Percentiles rank a stretch among this genome's conserved stretches.
Conservation (phyloP, 2,797 vertebrate species). For the Acipenser oxyrinchus region DNA sequence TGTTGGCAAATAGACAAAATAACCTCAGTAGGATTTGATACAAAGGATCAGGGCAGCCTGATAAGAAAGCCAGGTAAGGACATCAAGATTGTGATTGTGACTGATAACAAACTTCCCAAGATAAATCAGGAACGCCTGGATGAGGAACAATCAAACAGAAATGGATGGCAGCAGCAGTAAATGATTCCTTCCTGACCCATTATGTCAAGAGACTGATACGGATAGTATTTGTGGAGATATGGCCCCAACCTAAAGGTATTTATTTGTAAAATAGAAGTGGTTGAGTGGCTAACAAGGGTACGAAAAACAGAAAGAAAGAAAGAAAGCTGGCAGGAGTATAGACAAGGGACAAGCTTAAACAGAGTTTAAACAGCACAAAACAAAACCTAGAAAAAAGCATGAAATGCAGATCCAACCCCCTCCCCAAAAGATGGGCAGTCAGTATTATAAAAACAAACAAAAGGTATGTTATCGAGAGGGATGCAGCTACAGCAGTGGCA, state of each 20-base stretch:
- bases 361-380: too few species aligned
- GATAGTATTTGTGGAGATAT: neutral
- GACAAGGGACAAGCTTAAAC: too few species aligned
- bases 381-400: too few species aligned
- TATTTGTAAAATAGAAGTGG: too few species aligned
- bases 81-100: constrained; percentile 41
- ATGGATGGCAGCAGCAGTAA: constrained; percentile 34
- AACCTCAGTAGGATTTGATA: constrained; percentile 26
- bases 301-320: neutral
- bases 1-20: constrained; percentile 16
- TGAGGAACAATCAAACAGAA: constrained; percentile 32
- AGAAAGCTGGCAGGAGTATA: too few species aligned
- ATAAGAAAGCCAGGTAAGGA: constrained; percentile 49
- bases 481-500: too few species aligned
- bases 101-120: constrained; percentile 21
- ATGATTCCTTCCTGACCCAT: constrained; percentile 48
- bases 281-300: neutral
- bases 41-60: constrained; percentile 28
- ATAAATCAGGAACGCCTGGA: constrained; percentile 37
- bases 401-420: too few species aligned
- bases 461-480: too few species aligned
- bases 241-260: too few species aligned
- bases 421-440: too few species aligned
- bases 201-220: neutral
- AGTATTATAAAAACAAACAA: too few species aligned